Evolutionary conservation across 2,797 vertebrate genomes (phyloP).

Genomic region (Monodelphis domestica): DNA sequence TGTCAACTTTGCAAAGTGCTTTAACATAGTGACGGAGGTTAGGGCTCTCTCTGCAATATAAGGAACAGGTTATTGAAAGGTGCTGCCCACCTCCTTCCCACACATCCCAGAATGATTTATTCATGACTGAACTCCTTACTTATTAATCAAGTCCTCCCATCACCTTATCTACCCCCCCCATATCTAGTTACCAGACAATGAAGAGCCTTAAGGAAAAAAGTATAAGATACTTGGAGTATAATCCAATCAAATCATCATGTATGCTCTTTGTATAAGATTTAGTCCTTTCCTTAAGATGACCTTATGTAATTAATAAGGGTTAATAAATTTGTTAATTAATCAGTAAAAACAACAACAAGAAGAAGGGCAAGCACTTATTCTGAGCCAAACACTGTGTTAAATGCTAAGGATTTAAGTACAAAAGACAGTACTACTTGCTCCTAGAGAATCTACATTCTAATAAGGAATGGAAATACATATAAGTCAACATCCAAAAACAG

Average conservation of each 20-base stretch:
- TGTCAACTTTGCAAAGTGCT: background rate
- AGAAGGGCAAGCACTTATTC: background rate
- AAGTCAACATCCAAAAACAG: background rate
- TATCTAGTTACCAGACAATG: background rate
- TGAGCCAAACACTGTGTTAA: background rate
- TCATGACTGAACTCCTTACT: background rate
- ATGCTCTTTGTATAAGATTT: background rate
- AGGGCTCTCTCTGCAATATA: background rate
- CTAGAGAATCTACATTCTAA: background rate
- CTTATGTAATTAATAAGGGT: background rate
- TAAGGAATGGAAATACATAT: background rate
- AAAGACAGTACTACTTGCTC: background rate
- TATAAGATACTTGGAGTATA: background rate
- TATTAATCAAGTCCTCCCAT: background rate
- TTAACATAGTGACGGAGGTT: background rate
- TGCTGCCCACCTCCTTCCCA: background rate
- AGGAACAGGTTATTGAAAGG: background rate
- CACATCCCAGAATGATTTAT: background rate
- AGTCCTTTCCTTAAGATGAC: background rate
- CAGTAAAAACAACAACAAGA: background rate
- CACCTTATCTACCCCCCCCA: background rate
- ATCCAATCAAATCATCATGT: background rate
- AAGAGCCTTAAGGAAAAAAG: background rate
- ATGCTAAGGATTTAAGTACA: background rate
- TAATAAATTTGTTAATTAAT: background rate